These are phyloP conservation scores for Gorsachius magnificus DNA, from an alignment of 2,797 vertebrate species.

Conservation along the genomic window DNA sequence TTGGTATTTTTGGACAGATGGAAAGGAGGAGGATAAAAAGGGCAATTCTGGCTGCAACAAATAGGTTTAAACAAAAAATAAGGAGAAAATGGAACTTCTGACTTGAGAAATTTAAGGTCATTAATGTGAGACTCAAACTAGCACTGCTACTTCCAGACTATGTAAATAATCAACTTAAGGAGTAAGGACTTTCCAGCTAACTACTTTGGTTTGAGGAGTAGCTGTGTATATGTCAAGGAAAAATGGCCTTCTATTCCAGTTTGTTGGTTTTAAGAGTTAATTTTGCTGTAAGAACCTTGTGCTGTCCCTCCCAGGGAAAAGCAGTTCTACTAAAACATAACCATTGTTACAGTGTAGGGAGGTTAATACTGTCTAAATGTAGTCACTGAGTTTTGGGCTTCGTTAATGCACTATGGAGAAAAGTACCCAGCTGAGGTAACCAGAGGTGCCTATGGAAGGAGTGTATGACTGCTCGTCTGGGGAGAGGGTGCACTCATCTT, in stretches of 20 bases:
- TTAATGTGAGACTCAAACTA: neutral
- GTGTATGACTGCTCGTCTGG: accelerated
- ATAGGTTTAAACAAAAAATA: neutral
- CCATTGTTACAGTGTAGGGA: neutral
- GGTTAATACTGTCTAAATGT: neutral
- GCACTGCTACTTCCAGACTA: neutral
- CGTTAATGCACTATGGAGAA: neutral
- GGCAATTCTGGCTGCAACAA: neutral
- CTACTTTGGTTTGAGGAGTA: neutral
- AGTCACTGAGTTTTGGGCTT: neutral
- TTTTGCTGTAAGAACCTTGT: neutral
- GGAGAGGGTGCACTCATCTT: neutral
- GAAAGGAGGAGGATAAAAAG: neutral
- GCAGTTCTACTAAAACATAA: neutral
- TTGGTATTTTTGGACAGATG: neutral
- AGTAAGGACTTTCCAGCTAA: neutral
- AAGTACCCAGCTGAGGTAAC: neutral
- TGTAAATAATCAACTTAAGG: neutral
- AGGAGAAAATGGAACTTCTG: neutral
- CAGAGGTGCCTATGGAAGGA: neutral
- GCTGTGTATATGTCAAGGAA: neutral
- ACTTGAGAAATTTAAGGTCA: neutral
- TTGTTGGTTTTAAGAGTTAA: neutral
- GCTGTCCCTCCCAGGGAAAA: neutral
- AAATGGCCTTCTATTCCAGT: neutral